Conservation (phyloP, 2,113 vertebrate genomes). For the Plectropomus leopardus region DNA sequence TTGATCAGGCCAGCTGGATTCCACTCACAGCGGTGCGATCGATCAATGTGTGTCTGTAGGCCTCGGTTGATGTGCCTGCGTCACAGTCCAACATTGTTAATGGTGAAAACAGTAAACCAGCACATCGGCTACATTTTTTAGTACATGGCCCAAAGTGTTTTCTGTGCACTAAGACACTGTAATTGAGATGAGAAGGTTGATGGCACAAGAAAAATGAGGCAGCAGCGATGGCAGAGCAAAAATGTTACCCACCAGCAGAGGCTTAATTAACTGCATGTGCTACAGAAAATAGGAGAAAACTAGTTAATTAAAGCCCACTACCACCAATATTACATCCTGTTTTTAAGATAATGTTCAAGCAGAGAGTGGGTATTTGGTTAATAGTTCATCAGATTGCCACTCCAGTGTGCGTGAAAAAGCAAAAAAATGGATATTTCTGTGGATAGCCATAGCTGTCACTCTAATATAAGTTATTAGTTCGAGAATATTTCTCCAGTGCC, state of each 20-base stretch:
- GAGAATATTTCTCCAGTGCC: too few species aligned
- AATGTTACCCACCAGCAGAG: neutral
- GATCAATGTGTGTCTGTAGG: neutral
- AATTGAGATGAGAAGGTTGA: neutral
- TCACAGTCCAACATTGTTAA: neutral
- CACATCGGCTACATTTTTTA: conserved; percentile 1
- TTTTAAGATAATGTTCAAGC: too few species aligned
- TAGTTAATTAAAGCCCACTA: neutral
- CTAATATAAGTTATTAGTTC: too few species aligned
- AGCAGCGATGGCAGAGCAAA: neutral
- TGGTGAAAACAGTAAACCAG: neutral
- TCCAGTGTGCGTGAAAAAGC: too few species aligned
- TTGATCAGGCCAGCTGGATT: neutral
- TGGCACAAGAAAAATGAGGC: neutral
- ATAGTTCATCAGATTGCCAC: too few species aligned
- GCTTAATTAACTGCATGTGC: neutral
- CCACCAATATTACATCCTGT: too few species aligned
- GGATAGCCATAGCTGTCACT: too few species aligned
- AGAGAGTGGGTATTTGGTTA: too few species aligned
- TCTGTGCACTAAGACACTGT: neutral
- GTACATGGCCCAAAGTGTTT: neutral
- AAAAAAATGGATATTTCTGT: too few species aligned
- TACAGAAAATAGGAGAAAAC: neutral
- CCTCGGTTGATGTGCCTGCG: neutral
- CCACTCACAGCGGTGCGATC: neutral